A percentile compares a stretch with the other conserved stretches of the same genome.
These are phyloP conservation scores for Acropternis orthonyx DNA, from an alignment of 2,797 vertebrate species.

Conservation along the genomic window DNA sequence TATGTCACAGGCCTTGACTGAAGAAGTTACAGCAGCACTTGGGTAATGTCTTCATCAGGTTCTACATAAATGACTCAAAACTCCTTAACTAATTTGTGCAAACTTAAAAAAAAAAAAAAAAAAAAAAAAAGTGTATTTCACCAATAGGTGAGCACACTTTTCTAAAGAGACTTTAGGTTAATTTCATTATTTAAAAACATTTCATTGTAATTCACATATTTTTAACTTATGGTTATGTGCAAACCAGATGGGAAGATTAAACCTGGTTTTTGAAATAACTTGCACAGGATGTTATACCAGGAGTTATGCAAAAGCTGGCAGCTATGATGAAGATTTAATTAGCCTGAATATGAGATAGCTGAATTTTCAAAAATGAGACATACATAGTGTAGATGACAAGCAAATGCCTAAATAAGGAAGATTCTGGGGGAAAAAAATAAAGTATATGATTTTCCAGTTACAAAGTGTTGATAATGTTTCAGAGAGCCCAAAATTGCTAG, in stretches of 20 bases:
- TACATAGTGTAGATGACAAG: neutral
- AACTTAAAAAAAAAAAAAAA: neutral
- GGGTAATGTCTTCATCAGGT: neutral
- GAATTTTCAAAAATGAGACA: neutral
- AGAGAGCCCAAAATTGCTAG: neutral
- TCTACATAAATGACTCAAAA: neutral
- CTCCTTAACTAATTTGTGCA: neutral
- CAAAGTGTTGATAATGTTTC: neutral
- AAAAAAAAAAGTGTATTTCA: neutral
- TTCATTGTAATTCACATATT: neutral
- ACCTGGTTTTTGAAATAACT: constrained; percentile 26
- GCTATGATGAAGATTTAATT: neutral
- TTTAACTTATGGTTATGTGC: neutral
- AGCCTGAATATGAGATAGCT: neutral
- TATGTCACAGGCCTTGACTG: neutral
- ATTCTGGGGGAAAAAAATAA: neutral
- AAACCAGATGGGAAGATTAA: constrained; percentile 11
- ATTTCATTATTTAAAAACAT: neutral
- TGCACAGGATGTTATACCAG: neutral
- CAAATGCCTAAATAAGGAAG: neutral
- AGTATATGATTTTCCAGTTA: neutral
- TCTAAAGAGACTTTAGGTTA: neutral
- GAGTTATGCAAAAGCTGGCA: neutral
- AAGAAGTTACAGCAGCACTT: neutral
- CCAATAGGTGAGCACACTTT: neutral